Base-by-base conservation (phyloP, 2,113 vertebrate genomes). In the Nicator chloris region DNA sequence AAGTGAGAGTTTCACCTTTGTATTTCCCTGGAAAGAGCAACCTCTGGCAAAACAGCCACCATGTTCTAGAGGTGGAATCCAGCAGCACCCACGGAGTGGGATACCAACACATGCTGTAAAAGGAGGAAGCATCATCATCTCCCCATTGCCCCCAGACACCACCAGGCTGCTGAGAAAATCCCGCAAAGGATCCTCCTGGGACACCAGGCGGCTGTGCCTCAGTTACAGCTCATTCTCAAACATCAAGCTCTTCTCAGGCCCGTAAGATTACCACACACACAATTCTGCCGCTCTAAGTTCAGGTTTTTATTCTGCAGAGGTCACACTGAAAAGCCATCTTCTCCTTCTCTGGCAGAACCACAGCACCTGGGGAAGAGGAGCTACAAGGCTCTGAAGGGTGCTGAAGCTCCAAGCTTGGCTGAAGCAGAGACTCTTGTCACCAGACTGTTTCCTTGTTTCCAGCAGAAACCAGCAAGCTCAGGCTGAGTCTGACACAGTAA, bases 391-490 rank as follows among this genome's bases (percentile, higher is more conserved):
- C 77, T 59, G 65, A 84, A 84, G 42, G 33, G 79, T 72, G 68
- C 40, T 51, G 54, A 80, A 81, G 51, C 80, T 83, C 64, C 3
- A 4, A 85, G 35, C 56, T 90, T 90, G 54, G 39, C 64, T 59
- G 56, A 70, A 86, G 47, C 60, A 40, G 27, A 18, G 68, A 75
- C 26, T 75, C 90, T 8, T 17, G 3, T 78, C 65, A 84, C 35
- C 64, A 83, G 21, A 37, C 50, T 21, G 14, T 31, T 85, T 45
- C 70, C 90, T 21, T 40, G 27, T 68, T 88, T 91, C 80, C 86
- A 93, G 40, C 84, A 72, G 82, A 93, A 96, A 90, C 17, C 26
- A 76, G 50, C 88, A 93, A 91, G 88, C 49, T 92, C 76, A 75
- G 69, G 70, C 83, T 65, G 69, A 21, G 77, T 65, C 76, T 86